Conservation (phyloP, 2,113 vertebrate genomes). For the Addax nasomaculatus region DNA sequence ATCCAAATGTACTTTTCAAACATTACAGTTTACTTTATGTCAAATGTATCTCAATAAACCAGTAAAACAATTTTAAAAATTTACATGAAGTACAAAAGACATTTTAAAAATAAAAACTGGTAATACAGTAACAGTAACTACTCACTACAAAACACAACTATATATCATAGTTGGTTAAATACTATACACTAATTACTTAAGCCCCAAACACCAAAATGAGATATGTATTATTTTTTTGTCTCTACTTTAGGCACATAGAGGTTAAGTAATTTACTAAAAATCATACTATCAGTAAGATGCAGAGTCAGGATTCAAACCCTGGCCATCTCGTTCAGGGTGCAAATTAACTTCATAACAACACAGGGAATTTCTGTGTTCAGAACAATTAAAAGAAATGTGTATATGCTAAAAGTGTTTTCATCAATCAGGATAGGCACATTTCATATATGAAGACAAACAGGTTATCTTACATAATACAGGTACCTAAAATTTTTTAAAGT, state of each 20-base stretch:
- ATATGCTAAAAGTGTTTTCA: background rate
- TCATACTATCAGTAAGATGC: background rate
- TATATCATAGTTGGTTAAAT: background rate
- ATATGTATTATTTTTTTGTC: background rate
- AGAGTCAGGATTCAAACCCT: background rate
- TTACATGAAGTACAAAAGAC: background rate
- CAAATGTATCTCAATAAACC: background rate
- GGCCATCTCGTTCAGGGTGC: background rate
- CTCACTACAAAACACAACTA: background rate
- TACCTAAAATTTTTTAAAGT: background rate
- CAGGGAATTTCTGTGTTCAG: background rate
- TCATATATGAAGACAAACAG: background rate
- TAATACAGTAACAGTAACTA: background rate
- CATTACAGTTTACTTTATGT: background rate
- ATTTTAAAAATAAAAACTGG: background rate
- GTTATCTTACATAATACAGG: background rate
- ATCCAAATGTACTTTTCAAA: constrained; percentile 2
- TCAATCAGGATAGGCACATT: background rate
- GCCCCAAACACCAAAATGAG: background rate
- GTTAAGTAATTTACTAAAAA: background rate
- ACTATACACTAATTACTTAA: background rate
- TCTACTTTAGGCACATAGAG: background rate
- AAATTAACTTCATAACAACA: background rate
- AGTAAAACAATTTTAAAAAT: background rate
- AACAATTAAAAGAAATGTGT: background rate